These are phyloP conservation scores for Abrostola triplasia DNA, from an alignment of 2,888 invertebrate species.

Conservation along the genomic window DNA sequence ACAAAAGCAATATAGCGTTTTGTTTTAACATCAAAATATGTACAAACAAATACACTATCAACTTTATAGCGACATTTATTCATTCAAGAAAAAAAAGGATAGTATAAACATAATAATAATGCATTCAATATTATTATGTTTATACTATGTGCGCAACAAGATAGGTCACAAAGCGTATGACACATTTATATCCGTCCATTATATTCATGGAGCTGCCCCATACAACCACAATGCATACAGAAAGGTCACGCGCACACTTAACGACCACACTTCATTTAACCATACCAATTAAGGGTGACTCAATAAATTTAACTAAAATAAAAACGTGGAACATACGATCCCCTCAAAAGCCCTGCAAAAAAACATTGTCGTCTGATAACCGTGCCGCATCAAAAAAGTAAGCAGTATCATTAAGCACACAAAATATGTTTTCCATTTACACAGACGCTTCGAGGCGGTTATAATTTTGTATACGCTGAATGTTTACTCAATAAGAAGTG, in stretches of 20 bases:
- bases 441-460: conserved; percentile 86
- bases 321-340: conserved; percentile 68
- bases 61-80: conserved; percentile 35
- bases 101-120: conserved; percentile 1
- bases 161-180: conserved; percentile 44
- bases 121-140: too few species aligned
- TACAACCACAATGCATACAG: conserved; percentile 57
- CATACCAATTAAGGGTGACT: conserved; percentile 80
- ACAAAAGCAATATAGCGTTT: conserved; percentile 20
- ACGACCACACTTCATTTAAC: conserved; percentile 71
- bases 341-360: conserved; percentile 77
- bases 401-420: conserved; percentile 88
- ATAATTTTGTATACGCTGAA: conserved; percentile 88
- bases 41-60: conserved; percentile 27
- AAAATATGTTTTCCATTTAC: conserved; percentile 88
- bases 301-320: conserved; percentile 80
- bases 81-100: conserved; percentile 16
- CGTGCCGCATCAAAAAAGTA: conserved; percentile 83
- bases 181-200: conserved; percentile 56
- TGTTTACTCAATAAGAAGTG: conserved; percentile 88
- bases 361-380: conserved; percentile 80
- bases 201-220: conserved; percentile 52
- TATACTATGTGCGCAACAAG: conserved; percentile 25
- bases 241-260: conserved; percentile 73
- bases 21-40: conserved; percentile 15